Conservation (phyloP, 2,113 vertebrate genomes). For the Callorhinus ursinus region DNA sequence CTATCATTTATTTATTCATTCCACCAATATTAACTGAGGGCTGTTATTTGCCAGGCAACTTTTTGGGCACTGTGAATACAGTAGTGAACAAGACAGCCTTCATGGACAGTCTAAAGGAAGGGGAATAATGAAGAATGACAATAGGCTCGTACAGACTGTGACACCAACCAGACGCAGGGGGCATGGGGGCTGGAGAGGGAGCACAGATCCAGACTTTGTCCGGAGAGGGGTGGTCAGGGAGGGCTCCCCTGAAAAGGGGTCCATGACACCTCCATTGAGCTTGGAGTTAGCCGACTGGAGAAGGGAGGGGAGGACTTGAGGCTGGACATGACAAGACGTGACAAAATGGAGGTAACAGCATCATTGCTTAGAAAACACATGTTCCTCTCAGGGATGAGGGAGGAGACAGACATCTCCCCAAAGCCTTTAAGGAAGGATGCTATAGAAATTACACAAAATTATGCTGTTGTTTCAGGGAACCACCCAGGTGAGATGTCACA, state of each 20-base stretch:
- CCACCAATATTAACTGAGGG: background rate
- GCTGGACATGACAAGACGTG: background rate
- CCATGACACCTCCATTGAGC: background rate
- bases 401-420: background rate
- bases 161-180: background rate
- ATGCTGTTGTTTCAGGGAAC: background rate
- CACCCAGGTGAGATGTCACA: background rate
- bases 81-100: background rate
- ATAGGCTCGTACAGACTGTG: background rate
- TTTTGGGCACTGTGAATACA: background rate
- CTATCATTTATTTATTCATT: background rate
- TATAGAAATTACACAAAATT: background rate
- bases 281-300: background rate
- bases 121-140: background rate
- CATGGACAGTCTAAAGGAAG: background rate
- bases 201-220: background rate
- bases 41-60: background rate
- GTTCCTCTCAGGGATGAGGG: background rate
- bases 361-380: background rate
- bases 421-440: background rate
- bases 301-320: background rate
- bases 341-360: background rate
- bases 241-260: background rate
- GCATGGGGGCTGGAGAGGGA: rapidly evolving
- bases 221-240: background rate